Conservation (phyloP, 2,888 invertebrate species). For the Luperina nickerlii region DNA sequence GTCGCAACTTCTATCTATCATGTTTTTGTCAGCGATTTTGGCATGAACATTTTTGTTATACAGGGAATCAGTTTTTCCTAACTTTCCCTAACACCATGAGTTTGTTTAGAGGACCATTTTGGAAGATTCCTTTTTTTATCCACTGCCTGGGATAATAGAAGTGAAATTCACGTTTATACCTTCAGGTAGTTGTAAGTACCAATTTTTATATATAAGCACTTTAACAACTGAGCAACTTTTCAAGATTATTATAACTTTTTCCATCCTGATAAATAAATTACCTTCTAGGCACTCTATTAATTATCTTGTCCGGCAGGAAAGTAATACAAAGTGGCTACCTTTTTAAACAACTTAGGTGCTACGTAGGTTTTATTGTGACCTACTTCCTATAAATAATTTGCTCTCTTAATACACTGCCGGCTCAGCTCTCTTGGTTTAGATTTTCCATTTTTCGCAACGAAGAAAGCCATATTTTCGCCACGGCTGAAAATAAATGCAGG, state of each 20-base stretch:
- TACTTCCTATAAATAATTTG: slow-evolving; percentile 34
- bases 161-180: not conserved
- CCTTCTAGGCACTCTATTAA: slow-evolving; percentile 34
- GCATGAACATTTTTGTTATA: not conserved
- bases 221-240: slow-evolving; percentile 7
- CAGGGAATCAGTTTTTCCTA: not conserved
- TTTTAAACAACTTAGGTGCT: slow-evolving; percentile 16
- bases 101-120: not conserved
- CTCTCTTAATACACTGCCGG: slow-evolving; percentile 14
- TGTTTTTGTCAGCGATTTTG: not conserved
- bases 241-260: slow-evolving; percentile 10
- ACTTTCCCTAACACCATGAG: not conserved
- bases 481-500: slow-evolving; percentile 2
- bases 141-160: not conserved
- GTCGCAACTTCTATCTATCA: not conserved
- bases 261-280: slow-evolving; percentile 6
- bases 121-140: not conserved
- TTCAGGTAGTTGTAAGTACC: not conserved
- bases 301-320: slow-evolving; percentile 25
- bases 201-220: not conserved
- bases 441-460: slow-evolving; percentile 38
- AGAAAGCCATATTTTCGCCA: slow-evolving; percentile 14
- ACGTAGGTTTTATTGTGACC: slow-evolving; percentile 24
- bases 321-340: slow-evolving; percentile 39
- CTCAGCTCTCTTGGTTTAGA: slow-evolving; percentile 3